Base-by-base conservation (phyloP, 2,113 vertebrate species). In the Azemiops feae region DNA sequence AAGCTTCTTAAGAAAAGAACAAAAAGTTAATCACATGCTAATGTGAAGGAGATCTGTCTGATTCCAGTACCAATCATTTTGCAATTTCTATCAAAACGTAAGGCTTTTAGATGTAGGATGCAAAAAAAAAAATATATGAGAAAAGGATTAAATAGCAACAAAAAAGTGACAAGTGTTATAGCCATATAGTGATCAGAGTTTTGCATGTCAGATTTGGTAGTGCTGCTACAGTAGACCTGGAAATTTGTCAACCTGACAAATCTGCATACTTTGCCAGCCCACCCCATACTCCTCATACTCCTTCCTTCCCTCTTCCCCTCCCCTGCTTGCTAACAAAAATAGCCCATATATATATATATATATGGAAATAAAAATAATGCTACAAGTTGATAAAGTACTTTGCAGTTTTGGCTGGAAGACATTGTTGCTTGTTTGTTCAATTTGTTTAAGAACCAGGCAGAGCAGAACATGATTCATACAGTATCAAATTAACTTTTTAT, bases 1-100 rank as follows among this genome's bases (percentile, higher is more conserved):
- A 93, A 88, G 85, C 52, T 88, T 88, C 85, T 74, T 34, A 93
- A 88, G 50, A 85, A 39, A 91, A 85, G 60, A 25, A 34, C 55
- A 91, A 88, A 52, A 50, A 93, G 52, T 14, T 88, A 30, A 74
- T 88, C 91, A 88, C 74, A 57, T 88, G 58, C 85, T 50, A n/a
- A 47, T 50, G 9, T 3, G 47, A 90, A 6, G 23, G 57, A 90
- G 43, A 93, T 91, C 55, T 4, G 30, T 12, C 50, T 74, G 12
- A 91, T 93, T 93, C 43, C 58, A 74, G 30, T 88, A 27, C 39
- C 39, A 30, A 85, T 91, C 16, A 92, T 60, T 16, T 86, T 5
- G 9, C 47, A 88, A 90, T 88, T 92, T 45, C 11, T 92, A 14
- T 81, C 74, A 55, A 94, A 91, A 85, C 16, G n/a, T 39, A 81